A percentile compares a stretch with the other conserved stretches of the same genome.
These are phyloP conservation scores for Caenorhabditis zanzibari DNA, from an alignment of 2,888 invertebrate genomes.

Conservation along the genomic window DNA sequence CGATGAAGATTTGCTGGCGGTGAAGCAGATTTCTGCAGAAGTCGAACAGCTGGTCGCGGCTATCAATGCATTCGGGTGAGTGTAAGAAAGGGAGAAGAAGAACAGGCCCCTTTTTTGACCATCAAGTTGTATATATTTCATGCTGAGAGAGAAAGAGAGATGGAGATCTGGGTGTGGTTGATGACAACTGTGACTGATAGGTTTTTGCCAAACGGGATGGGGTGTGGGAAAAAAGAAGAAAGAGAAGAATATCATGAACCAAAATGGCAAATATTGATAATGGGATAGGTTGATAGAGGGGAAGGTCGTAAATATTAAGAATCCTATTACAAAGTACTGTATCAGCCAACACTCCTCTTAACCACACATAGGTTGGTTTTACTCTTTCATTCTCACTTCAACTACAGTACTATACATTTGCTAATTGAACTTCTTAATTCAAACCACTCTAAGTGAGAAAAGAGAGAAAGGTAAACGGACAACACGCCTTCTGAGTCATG, in stretches of 20 bases:
- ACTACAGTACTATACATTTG: constrained; percentile 28
- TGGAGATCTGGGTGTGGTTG: constrained; percentile 55
- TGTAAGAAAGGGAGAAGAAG: neutral
- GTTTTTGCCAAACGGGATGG: constrained; percentile 25
- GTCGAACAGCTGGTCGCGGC: constrained; percentile 65
- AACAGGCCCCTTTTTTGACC: constrained; percentile 33
- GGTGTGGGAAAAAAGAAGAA: constrained; percentile 11
- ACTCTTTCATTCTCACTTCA: neutral
- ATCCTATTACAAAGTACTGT: constrained; percentile 33
- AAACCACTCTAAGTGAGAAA: constrained; percentile 38
- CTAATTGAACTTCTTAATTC: constrained; percentile 54
- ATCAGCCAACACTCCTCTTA: constrained; percentile 33
- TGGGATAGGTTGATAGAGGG: constrained; percentile 12
- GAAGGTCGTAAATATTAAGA: constrained; percentile 53
- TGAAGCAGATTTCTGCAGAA: constrained; percentile 63
- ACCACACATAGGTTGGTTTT: constrained; percentile 21
- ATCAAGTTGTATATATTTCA: constrained; percentile 32
- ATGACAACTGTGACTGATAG: constrained; percentile 62
- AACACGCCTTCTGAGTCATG: constrained; percentile 64
- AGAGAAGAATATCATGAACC: constrained; percentile 50
- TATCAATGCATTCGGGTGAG: constrained; percentile 66
- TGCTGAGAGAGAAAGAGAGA: constrained; percentile 2
- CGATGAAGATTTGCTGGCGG: constrained; percentile 48
- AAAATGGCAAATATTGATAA: constrained; percentile 57
- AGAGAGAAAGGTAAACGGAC: constrained; percentile 47